Evolutionary conservation across 2,888 invertebrate genomes (phyloP).

Genomic region (Carterocephalus palaemon): DNA sequence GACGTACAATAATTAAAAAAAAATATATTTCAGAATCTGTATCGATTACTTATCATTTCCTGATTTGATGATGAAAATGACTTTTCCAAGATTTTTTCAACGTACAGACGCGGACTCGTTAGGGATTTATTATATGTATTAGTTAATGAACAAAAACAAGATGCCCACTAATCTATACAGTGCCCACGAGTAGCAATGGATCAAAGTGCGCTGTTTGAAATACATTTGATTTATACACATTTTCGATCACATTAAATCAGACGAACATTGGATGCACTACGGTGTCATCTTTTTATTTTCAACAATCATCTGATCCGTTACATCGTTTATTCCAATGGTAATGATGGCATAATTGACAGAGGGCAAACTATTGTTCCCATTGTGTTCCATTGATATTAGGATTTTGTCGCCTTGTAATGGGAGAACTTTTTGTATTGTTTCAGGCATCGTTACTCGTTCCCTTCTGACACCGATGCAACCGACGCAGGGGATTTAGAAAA

Average conservation of each 20-base stretch:
- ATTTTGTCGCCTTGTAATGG: conserved; percentile 77
- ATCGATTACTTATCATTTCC: too few relatives aligned
- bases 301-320: conserved; percentile 71
- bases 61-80: too few relatives aligned
- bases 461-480: conserved; percentile 52
- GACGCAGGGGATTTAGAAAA: conserved; percentile 60
- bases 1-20: too few relatives aligned
- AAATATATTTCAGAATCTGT: too few relatives aligned
- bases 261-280: conserved; percentile 41
- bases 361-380: conserved; percentile 74
- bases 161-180: too few relatives aligned
- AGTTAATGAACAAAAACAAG: too few relatives aligned
- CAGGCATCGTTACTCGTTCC: conserved; percentile 53
- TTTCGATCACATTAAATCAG: conserved; percentile 21
- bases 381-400: conserved; percentile 74
- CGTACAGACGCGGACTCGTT: too few relatives aligned
- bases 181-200: too few relatives aligned
- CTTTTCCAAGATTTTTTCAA: too few relatives aligned
- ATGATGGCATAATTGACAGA: conserved; percentile 78
- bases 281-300: conserved; percentile 67
- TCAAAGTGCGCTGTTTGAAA: neutral
- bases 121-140: too few relatives aligned
- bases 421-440: conserved; percentile 65
- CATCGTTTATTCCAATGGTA: conserved; percentile 75
- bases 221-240: neutral